phyloP scores from a whole-genome alignment of 2,797 vertebrate genomes.

The Pterois miles region DNA sequence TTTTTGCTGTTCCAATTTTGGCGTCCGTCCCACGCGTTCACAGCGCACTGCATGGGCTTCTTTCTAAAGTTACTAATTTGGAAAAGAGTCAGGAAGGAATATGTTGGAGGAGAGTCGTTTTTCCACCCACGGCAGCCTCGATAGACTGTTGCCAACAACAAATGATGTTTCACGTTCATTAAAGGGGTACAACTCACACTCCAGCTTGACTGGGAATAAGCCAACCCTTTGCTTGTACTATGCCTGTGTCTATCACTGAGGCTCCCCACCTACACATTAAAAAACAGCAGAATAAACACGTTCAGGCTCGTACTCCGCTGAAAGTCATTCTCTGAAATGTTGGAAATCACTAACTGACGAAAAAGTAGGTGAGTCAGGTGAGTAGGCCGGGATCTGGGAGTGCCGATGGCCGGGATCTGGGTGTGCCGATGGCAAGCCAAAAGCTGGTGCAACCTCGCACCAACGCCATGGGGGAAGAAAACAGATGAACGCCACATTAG shows the following conservation, averaged over 20 bases:
- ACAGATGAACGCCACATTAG: not conserved
- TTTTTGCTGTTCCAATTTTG: slow-evolving; percentile 1
- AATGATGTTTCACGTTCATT: slow-evolving; percentile 42
- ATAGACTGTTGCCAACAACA: slow-evolving; percentile 18
- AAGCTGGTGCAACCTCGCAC: slow-evolving; percentile 26
- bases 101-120: slow-evolving; percentile 14
- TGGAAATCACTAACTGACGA: slow-evolving; percentile 25
- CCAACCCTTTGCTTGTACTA: slow-evolving; percentile 32
- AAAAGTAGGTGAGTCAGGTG: slow-evolving; percentile 49
- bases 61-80: slow-evolving; percentile 35
- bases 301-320: slow-evolving; percentile 11
- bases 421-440: slow-evolving; percentile 4
- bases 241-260: slow-evolving; percentile 28
- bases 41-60: not conserved
- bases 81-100: slow-evolving; percentile 18
- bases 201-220: slow-evolving; percentile 28
- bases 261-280: slow-evolving; percentile 40
- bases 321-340: slow-evolving; percentile 32
- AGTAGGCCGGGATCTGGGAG: slow-evolving; percentile 33
- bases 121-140: slow-evolving; percentile 15
- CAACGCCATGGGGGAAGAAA: not conserved
- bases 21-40: not conserved
- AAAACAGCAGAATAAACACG: slow-evolving; percentile 20
- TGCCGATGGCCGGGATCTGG: too few species aligned
- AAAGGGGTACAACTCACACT: slow-evolving; percentile 31